A percentile compares a stretch with the other conserved stretches of the same genome.
These are phyloP conservation scores for Hirtodrosophila confusa DNA, from an alignment of 2,888 invertebrate genomes.

Conservation along the genomic window DNA sequence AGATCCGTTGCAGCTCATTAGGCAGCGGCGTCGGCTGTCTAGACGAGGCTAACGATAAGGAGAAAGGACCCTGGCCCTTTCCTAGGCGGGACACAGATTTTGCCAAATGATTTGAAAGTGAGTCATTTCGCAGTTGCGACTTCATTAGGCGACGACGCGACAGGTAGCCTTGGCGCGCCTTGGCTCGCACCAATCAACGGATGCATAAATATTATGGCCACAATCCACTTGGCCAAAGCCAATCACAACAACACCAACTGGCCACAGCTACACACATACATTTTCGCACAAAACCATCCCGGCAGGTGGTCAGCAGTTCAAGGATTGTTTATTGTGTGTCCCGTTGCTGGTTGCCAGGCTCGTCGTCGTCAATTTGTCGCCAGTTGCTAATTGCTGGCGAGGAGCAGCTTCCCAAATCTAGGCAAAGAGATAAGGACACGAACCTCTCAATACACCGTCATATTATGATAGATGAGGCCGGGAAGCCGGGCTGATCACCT, in stretches of 20 bases:
- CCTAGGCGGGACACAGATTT: slow-evolving; percentile 27
- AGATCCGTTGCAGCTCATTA: slow-evolving; percentile 54
- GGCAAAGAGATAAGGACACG: slow-evolving; percentile 7
- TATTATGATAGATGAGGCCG: slow-evolving; percentile 64
- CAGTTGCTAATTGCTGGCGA: slow-evolving; percentile 71
- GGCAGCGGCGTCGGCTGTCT: slow-evolving; percentile 58
- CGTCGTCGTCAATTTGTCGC: slow-evolving; percentile 72
- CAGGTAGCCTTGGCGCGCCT: slow-evolving; percentile 30
- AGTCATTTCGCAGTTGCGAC: slow-evolving; percentile 65
- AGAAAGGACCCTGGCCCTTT: slow-evolving; percentile 1
- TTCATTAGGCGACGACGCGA: slow-evolving; percentile 57
- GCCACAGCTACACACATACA: neutral
- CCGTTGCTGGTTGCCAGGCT: slow-evolving; percentile 10
- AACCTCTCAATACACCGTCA: slow-evolving; percentile 31
- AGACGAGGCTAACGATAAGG: slow-evolving; percentile 59
- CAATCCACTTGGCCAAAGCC: slow-evolving; percentile 51
- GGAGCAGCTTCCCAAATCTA: slow-evolving; percentile 12
- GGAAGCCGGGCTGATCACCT: slow-evolving; percentile 19
- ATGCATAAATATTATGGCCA: slow-evolving; percentile 75
- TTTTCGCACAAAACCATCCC: slow-evolving; percentile 74
- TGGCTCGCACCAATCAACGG: slow-evolving; percentile 3
- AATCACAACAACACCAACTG: slow-evolving; percentile 40
- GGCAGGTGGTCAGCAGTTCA: slow-evolving; percentile 64
- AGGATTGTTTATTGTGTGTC: slow-evolving; percentile 28
- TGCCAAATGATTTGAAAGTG: slow-evolving; percentile 33